Evolutionary conservation across 2,113 vertebrate species (phyloP).

Genomic region (Amblyopsis rosae): DNA sequence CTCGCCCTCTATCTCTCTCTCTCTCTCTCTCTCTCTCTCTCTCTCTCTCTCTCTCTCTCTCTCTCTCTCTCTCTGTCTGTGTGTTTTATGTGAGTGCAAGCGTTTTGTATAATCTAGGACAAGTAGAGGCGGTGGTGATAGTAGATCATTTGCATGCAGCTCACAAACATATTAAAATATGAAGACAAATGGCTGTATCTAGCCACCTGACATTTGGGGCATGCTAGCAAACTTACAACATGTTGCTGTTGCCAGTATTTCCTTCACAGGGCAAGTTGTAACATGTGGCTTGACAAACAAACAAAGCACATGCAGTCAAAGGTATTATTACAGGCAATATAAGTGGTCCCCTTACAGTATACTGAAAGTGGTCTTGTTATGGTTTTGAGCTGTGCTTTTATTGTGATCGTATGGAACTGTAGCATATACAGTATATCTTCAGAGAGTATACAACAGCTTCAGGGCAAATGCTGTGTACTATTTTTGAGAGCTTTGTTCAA

Average conservation of each 20-base stretch:
- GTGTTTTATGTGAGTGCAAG: constrained; percentile 17
- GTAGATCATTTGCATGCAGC: constrained; percentile 68
- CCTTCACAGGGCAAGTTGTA: constrained; percentile 57
- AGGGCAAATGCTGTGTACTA: constrained; percentile 31
- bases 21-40: constrained; percentile 20
- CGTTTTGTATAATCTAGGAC: constrained; percentile 56
- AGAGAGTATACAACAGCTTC: constrained; percentile 20
- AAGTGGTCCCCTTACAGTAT: constrained; percentile 49
- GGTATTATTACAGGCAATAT: constrained; percentile 68
- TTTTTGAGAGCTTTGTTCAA: constrained; percentile 56
- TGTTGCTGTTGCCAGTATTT: constrained; percentile 46
- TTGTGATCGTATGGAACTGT: constrained; percentile 39
- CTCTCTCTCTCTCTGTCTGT: constrained; percentile 15
- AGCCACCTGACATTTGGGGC: constrained; percentile 63
- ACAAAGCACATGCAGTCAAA: constrained; percentile 51
- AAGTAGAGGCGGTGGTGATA: constrained; percentile 43
- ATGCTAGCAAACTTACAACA: constrained; percentile 56
- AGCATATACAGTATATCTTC: background rate
- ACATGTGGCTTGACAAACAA: constrained; percentile 68
- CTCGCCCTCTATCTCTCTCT: constrained; percentile 7
- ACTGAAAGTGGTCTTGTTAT: constrained; percentile 43
- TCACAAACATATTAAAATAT: constrained; percentile 76
- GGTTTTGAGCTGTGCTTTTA: constrained; percentile 39
- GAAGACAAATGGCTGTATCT: constrained; percentile 73
- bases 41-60: constrained; percentile 13